These are phyloP conservation scores for Rhynchomys soricoides DNA, from an alignment of 2,113 vertebrate genomes.

Conservation along the genomic window DNA sequence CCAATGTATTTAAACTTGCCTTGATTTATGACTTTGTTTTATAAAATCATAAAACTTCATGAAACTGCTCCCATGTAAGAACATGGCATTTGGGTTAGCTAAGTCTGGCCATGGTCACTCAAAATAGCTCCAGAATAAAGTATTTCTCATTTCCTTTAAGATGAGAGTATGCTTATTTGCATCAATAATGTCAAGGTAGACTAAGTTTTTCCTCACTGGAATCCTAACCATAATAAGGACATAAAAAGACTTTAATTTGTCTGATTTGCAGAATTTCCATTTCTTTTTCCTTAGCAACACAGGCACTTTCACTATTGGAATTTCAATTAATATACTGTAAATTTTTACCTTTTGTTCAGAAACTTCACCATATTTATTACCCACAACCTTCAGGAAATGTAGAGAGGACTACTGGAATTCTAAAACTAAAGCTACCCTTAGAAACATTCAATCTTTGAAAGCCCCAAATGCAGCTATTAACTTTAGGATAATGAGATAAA, in stretches of 20 bases:
- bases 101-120: not conserved
- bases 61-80: not conserved
- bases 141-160: not conserved
- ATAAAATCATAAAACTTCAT: not conserved
- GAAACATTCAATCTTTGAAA: not conserved
- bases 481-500: not conserved
- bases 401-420: not conserved
- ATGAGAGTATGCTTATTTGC: not conserved
- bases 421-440: constrained; percentile 12
- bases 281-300: constrained; percentile 1
- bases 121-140: not conserved
- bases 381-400: not conserved
- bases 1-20: not conserved
- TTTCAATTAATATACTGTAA: not conserved
- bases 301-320: not conserved
- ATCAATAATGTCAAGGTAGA: not conserved
- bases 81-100: not conserved
- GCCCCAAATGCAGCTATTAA: not conserved
- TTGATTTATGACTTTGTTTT: not conserved
- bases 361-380: not conserved
- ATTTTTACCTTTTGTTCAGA: not conserved
- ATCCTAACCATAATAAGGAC: not conserved
- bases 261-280: not conserved
- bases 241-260: not conserved
- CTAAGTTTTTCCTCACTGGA: not conserved